These are phyloP conservation scores for Regulus satrapa DNA, from an alignment of 2,113 vertebrate species.

Conservation along the genomic window DNA sequence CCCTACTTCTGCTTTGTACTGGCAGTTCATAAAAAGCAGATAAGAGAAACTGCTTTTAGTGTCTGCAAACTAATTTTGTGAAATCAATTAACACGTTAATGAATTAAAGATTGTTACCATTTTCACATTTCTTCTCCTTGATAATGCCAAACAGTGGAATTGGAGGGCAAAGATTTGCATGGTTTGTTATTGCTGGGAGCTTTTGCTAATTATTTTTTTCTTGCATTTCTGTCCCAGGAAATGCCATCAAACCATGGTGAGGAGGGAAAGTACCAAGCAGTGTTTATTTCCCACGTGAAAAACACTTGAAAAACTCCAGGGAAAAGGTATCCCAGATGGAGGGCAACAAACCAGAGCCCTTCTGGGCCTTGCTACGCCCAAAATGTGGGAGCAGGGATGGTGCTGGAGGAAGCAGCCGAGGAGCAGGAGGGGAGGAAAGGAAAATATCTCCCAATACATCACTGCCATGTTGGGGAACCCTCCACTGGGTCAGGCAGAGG, in stretches of 20 bases:
- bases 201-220: neutral
- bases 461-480: accelerated
- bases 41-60: neutral
- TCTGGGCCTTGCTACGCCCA: neutral
- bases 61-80: neutral
- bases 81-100: conserved; percentile 13
- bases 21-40: neutral
- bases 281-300: accelerated
- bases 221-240: neutral
- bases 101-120: neutral
- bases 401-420: neutral
- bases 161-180: neutral
- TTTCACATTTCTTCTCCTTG: neutral
- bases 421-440: neutral
- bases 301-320: neutral
- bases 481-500: neutral
- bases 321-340: neutral
- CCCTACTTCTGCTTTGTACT: neutral
- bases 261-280: neutral
- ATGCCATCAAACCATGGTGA: neutral
- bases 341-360: neutral
- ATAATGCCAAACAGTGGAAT: neutral
- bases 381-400: neutral
- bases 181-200: neutral
- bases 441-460: accelerated